Evolutionary conservation across 2,113 vertebrate species (phyloP).

Genomic region (Tinamus guttatus): DNA sequence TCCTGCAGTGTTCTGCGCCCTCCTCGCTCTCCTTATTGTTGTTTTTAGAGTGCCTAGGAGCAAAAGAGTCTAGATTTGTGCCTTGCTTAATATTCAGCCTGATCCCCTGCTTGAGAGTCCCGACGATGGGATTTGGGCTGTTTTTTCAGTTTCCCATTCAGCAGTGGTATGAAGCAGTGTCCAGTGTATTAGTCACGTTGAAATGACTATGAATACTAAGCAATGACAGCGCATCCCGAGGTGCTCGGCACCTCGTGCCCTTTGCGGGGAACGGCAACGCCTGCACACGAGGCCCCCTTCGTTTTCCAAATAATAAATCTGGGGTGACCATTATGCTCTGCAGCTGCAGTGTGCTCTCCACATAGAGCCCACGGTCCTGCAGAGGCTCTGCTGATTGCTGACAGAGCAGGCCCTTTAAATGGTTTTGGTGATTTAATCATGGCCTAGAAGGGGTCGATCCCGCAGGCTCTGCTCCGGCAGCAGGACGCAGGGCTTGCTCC

Average conservation of each 20-base stretch:
- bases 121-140: not conserved
- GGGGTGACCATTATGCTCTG: not conserved
- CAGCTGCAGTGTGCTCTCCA: not conserved
- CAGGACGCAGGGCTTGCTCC: too few relatives aligned
- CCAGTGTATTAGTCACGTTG: not conserved
- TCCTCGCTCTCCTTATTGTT: not conserved
- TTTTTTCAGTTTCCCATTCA: not conserved
- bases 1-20: not conserved
- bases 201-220: not conserved
- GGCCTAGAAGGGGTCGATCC: not conserved
- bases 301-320: not conserved
- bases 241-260: not conserved
- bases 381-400: not conserved
- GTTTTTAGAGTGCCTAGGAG: accelerated
- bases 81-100: not conserved
- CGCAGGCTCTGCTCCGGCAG: not conserved
- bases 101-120: not conserved
- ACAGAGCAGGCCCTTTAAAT: not conserved
- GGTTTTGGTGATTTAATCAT: not conserved
- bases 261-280: too few relatives aligned
- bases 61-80: not conserved
- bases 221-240: not conserved
- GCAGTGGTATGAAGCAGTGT: not conserved
- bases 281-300: not conserved
- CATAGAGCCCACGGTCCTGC: not conserved